Evolutionary conservation across 2,888 invertebrate species (phyloP).

Genomic region (Yponomeuta cagnagella): DNA sequence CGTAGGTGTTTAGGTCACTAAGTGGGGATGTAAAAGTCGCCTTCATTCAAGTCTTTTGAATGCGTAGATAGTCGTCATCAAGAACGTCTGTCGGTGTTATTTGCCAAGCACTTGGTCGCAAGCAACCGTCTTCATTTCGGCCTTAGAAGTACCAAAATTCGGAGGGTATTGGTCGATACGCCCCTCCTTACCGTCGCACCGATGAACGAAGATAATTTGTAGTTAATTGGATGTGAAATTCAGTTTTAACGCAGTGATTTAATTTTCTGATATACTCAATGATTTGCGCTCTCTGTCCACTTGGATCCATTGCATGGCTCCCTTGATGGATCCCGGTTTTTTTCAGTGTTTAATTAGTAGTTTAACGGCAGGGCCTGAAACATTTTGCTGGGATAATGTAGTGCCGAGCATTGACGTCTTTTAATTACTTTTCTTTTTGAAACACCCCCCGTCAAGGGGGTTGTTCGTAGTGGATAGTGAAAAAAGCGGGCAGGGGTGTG

Average conservation of each 20-base stretch:
- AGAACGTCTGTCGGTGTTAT: background rate
- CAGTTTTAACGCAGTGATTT: background rate
- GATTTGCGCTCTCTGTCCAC: background rate
- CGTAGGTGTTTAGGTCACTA: too few species aligned
- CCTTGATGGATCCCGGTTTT: too few species aligned
- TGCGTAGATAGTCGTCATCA: too few species aligned
- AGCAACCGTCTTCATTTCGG: background rate
- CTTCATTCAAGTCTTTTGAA: too few species aligned
- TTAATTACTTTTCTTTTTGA: too few species aligned
- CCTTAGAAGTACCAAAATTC: background rate
- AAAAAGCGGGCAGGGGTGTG: too few species aligned
- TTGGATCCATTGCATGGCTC: too few species aligned
- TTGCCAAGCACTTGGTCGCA: background rate
- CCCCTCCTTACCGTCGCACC: background rate
- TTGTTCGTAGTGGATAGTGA: too few species aligned
- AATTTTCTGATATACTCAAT: background rate
- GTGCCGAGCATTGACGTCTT: too few species aligned
- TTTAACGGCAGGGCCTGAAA: background rate
- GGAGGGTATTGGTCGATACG: background rate
- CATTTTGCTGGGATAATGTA: too few species aligned
- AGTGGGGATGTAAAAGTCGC: too few species aligned
- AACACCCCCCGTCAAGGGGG: too few species aligned
- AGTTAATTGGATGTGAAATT: constrained; percentile 9
- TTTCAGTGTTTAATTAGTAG: background rate
- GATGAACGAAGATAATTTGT: constrained; percentile 4